phyloP scores from a whole-genome alignment of 2,113 vertebrate genomes.

The Corythaixoides concolor region DNA sequence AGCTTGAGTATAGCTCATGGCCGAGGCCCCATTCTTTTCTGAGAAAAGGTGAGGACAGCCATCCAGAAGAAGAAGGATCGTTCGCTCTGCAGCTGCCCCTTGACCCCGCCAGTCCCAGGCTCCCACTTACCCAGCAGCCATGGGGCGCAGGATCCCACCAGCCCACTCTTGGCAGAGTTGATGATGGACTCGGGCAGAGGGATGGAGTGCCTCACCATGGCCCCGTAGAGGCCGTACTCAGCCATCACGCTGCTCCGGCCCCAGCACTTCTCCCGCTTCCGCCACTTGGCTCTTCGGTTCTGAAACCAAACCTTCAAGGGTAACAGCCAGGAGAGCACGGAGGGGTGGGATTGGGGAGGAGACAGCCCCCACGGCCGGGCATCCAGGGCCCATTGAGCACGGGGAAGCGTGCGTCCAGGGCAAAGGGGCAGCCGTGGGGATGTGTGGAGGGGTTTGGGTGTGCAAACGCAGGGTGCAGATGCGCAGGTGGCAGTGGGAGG shows the following conservation, averaged over 20 bases:
- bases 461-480: background rate
- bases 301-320: conserved; percentile 93
- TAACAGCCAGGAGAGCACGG: conserved; percentile 57
- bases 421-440: background rate
- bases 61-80: rapidly evolving
- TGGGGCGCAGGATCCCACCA: conserved; percentile 89
- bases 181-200: conserved; percentile 91
- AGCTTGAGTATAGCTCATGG: rapidly evolving
- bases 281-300: conserved; percentile 94
- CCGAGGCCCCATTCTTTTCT: rapidly evolving
- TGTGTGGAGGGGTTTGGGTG: background rate
- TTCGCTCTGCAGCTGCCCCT: background rate
- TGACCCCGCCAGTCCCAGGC: rapidly evolving
- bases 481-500: rapidly evolving
- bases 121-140: conserved; percentile 91
- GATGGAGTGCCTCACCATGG: conserved; percentile 96
- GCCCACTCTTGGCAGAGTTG: conserved; percentile 86
- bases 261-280: conserved; percentile 96
- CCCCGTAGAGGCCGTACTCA: conserved; percentile 92
- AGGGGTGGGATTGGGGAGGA: conserved; percentile 28
- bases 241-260: conserved; percentile 96
- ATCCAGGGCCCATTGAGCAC: rapidly evolving
- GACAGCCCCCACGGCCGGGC: rapidly evolving
- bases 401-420: background rate
- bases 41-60: background rate